Evolutionary conservation across 2,888 invertebrate genomes (phyloP).

Genomic region (Balanococcus diminutus): DNA sequence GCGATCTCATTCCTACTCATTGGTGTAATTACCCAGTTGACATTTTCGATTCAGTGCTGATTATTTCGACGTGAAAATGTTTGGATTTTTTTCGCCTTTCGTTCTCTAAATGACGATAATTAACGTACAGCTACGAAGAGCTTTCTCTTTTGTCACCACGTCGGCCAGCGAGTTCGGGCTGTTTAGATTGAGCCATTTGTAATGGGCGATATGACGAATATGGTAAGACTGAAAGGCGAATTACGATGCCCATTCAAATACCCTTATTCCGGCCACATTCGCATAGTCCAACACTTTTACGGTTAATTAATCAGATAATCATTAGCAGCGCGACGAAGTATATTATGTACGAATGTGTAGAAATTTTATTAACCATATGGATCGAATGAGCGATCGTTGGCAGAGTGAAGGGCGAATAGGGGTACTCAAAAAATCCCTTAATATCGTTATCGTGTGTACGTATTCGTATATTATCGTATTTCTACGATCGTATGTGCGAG

Average conservation of each 20-base stretch:
- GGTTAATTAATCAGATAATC: slow-evolving; percentile 39
- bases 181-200: neutral
- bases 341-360: neutral
- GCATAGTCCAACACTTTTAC: neutral
- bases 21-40: too few relatives aligned
- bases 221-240: slow-evolving; percentile 32
- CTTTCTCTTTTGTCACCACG: slow-evolving; percentile 38
- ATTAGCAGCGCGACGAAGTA: neutral
- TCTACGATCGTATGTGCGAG: neutral
- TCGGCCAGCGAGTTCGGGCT: neutral
- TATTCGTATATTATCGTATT: neutral
- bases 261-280: neutral
- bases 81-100: neutral
- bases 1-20: too few relatives aligned
- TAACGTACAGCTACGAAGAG: neutral
- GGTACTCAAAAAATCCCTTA: neutral
- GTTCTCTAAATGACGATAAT: slow-evolving; percentile 13
- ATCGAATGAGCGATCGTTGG: neutral
- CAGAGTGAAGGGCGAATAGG: neutral
- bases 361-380: neutral
- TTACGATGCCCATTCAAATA: neutral
- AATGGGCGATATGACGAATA: neutral
- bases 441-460: neutral
- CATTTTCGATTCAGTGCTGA: too few relatives aligned
- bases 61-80: neutral